These are phyloP conservation scores for Pseudomugil tenellus DNA, from an alignment of 2,797 vertebrate species.

Conservation along the genomic window DNA sequence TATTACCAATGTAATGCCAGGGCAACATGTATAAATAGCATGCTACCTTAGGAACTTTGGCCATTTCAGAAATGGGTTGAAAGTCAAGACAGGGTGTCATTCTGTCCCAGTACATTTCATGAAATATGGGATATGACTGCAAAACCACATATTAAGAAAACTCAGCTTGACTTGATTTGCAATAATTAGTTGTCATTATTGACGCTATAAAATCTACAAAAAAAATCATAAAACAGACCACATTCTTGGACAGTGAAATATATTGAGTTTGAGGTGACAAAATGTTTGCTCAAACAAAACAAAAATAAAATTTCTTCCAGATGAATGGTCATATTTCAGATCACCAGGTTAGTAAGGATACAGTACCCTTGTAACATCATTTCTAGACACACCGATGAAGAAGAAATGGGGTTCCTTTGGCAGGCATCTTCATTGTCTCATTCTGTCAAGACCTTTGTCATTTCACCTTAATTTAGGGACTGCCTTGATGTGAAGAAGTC, in stretches of 20 bases:
- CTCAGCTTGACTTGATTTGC: neutral
- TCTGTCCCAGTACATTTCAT: neutral
- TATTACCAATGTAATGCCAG: neutral
- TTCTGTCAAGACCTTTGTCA: constrained; percentile 67
- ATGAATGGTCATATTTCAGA: constrained; percentile 44
- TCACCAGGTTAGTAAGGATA: constrained; percentile 46
- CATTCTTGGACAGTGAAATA: constrained; percentile 39
- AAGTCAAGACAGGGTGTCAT: neutral
- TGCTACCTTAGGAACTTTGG: neutral
- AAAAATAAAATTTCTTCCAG: constrained; percentile 38
- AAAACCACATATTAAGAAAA: neutral
- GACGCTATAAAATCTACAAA: constrained; percentile 30
- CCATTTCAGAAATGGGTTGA: constrained; percentile 15
- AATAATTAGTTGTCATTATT: constrained; percentile 14
- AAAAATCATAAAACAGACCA: constrained; percentile 30
- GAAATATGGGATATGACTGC: neutral
- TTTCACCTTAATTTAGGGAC: constrained; percentile 44
- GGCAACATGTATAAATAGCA: neutral
- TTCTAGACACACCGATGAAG: constrained; percentile 56
- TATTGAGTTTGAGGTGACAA: constrained; percentile 27
- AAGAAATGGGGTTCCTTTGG: constrained; percentile 52
- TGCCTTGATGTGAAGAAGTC: constrained; percentile 52
- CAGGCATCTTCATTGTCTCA: constrained; percentile 29
- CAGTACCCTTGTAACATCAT: constrained; percentile 67
- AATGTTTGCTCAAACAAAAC: constrained; percentile 29